Evolutionary conservation across 2,888 invertebrate species (phyloP).

Genomic region (Alsophila aescularia): DNA sequence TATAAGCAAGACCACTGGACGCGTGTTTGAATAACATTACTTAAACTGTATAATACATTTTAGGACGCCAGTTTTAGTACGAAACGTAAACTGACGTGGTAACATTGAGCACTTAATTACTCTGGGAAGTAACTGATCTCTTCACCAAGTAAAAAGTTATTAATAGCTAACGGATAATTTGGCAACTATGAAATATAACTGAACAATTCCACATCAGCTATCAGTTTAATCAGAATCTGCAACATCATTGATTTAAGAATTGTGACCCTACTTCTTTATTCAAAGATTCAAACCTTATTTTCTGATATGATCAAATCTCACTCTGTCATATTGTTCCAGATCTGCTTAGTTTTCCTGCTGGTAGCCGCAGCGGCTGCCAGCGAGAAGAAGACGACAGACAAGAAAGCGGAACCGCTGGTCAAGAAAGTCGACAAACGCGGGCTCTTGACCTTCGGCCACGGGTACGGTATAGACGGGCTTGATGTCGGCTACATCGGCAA

Average conservation of each 20-base stretch:
- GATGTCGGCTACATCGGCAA: slow-evolving; percentile 89
- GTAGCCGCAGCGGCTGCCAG: slow-evolving; percentile 89
- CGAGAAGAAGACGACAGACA: slow-evolving; percentile 85
- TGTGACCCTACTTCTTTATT: not conserved
- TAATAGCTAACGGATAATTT: not conserved
- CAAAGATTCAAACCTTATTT: not conserved
- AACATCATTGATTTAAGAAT: not conserved
- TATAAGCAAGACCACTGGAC: slow-evolving; percentile 3
- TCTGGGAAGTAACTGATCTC: not conserved
- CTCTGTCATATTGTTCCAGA: slow-evolving; percentile 72
- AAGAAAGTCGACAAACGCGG: slow-evolving; percentile 94
- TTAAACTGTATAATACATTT: slow-evolving; percentile 3
- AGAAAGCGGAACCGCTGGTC: slow-evolving; percentile 85
- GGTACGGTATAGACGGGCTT: slow-evolving; percentile 90
- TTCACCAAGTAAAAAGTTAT: not conserved
- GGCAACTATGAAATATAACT: not conserved
- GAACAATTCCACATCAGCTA: not conserved
- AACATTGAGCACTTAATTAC: not conserved
- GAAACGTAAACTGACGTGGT: not conserved
- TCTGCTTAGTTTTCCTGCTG: slow-evolving; percentile 90
- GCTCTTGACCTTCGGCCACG: slow-evolving; percentile 90
- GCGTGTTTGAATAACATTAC: not conserved
- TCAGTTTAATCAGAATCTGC: too few relatives aligned
- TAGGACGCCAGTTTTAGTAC: not conserved
- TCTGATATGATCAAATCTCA: too few relatives aligned